Percentiles rank a stretch among this genome's conserved stretches.
Conservation (phyloP, 2,888 invertebrate species). For the Cheilosia pagana region DNA sequence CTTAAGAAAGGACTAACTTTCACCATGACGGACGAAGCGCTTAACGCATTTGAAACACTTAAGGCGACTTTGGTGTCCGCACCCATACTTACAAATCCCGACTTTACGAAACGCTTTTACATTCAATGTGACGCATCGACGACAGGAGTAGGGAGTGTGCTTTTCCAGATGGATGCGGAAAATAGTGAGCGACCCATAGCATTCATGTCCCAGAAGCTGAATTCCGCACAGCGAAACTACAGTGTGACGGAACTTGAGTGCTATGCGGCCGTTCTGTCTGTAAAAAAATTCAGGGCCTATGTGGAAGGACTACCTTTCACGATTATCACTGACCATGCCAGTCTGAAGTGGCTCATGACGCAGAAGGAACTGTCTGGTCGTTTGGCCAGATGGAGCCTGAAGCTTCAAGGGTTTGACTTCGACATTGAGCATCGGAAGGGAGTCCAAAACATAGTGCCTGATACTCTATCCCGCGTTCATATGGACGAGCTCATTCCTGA, state of each 20-base stretch:
- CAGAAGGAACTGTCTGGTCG: not conserved
- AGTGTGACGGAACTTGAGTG: not conserved
- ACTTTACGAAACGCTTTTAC: not conserved
- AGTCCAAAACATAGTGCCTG: too few relatives aligned
- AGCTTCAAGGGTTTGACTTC: not conserved
- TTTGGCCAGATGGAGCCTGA: not conserved
- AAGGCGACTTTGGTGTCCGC: conserved; percentile 2
- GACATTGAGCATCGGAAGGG: not conserved
- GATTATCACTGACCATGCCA: not conserved
- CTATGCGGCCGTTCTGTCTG: not conserved
- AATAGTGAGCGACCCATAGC: not conserved
- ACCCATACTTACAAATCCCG: not conserved
- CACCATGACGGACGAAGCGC: not conserved
- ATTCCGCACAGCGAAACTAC: too few relatives aligned
- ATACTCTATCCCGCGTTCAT: too few relatives aligned
- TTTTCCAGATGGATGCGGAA: not conserved
- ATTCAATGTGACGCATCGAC: not conserved
- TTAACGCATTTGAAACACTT: not conserved
- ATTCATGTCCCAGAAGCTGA: conserved; percentile 2
- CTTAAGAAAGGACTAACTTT: not conserved
- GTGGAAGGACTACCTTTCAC: not conserved
- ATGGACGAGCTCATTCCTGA: too few relatives aligned
- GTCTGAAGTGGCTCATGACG: not conserved
- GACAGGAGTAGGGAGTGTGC: too few relatives aligned
- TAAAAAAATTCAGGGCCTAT: not conserved